phyloP scores from a whole-genome alignment of 92 coral and sea anemone species.

The Anthopleura xanthogrammica region DNA sequence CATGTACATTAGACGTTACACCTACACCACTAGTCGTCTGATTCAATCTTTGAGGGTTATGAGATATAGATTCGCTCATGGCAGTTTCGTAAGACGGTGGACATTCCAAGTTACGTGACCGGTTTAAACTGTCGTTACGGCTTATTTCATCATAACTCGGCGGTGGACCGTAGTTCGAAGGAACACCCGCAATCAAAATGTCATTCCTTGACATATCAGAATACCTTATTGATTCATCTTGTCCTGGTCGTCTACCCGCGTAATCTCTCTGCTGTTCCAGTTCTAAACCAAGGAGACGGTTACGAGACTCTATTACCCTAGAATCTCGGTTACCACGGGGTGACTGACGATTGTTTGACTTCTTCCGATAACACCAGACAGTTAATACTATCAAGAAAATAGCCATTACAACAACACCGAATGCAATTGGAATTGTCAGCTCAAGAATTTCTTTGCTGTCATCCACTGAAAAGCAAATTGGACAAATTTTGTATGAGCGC shows the following conservation, averaged over 20 bases:
- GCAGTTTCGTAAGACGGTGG: slow-evolving; percentile 2
- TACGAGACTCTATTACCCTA: background rate
- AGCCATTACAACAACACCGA: background rate
- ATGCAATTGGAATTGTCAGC: background rate
- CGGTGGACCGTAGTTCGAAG: background rate
- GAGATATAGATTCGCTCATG: background rate
- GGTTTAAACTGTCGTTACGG: background rate
- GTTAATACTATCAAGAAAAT: background rate
- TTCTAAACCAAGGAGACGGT: background rate
- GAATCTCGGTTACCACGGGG: background rate
- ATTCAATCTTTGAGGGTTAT: background rate
- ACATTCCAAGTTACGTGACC: background rate
- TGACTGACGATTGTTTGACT: background rate
- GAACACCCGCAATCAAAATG: background rate
- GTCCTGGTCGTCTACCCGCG: background rate
- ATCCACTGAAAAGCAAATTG: too few species aligned
- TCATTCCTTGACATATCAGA: background rate
- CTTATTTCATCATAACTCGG: background rate
- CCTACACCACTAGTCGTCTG: background rate
- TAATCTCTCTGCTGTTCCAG: background rate
- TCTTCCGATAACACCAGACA: background rate
- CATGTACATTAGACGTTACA: too few species aligned
- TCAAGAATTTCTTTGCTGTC: too few species aligned
- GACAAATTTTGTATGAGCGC: too few species aligned
- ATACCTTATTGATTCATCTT: background rate